These are phyloP conservation scores for Lordiphosa stackelbergi DNA, from an alignment of 1,140 invertebrate species.

Conservation along the genomic window DNA sequence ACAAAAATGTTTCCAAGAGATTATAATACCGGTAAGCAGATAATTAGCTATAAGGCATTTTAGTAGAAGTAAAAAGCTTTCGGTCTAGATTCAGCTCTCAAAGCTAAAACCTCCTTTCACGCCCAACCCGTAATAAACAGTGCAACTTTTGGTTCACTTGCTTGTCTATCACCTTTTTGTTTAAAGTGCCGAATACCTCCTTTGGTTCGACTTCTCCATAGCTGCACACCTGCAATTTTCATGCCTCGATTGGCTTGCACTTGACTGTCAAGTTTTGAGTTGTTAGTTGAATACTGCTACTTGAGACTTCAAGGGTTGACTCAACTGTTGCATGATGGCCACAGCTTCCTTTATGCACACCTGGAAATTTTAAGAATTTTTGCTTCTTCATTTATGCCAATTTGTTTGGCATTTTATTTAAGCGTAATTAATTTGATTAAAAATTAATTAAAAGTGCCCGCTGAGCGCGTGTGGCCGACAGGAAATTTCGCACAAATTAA, in stretches of 20 bases:
- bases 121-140: too few relatives aligned
- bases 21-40: too few relatives aligned
- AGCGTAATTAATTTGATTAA: conserved; percentile 33
- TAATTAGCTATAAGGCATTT: too few relatives aligned
- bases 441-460: conserved; percentile 30
- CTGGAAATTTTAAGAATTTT: not conserved
- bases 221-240: conserved; percentile 30
- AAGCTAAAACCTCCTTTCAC: too few relatives aligned
- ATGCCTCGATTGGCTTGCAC: conserved; percentile 45
- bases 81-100: too few relatives aligned
- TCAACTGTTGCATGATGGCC: conserved; percentile 32
- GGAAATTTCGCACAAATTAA: conserved; percentile 13
- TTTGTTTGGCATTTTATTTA: conserved; percentile 1
- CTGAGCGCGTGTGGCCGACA: not conserved
- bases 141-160: not conserved
- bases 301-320: conserved; percentile 16
- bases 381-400: not conserved
- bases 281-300: not conserved
- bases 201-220: conserved; percentile 7
- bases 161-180: not conserved
- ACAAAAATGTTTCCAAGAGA: too few relatives aligned
- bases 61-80: too few relatives aligned
- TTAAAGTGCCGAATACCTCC: not conserved
- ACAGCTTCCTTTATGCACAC: conserved; percentile 22
- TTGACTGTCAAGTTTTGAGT: conserved; percentile 21